These are phyloP conservation scores for Corapipo altera DNA, from an alignment of 2,113 vertebrate genomes.

Conservation along the genomic window DNA sequence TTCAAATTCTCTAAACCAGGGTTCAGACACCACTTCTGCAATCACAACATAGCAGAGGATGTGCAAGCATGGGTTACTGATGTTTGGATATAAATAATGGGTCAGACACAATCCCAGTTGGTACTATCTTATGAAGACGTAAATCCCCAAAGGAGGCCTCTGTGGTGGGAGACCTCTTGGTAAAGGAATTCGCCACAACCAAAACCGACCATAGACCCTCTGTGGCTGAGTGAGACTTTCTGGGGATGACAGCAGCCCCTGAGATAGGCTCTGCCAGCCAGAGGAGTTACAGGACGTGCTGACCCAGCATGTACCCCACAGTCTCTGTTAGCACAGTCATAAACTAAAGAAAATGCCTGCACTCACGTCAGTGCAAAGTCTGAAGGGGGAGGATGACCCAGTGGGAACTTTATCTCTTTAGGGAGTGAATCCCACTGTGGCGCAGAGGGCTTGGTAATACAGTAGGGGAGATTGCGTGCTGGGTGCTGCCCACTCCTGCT, in stretches of 20 bases:
- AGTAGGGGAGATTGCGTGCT: rapidly evolving
- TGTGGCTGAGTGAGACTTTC: background rate
- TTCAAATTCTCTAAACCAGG: background rate
- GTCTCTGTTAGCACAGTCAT: background rate
- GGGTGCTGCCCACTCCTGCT: background rate
- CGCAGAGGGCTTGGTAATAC: rapidly evolving
- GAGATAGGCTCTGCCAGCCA: rapidly evolving
- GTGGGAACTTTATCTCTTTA: background rate
- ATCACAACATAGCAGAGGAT: background rate
- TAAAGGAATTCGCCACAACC: background rate
- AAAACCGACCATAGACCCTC: rapidly evolving
- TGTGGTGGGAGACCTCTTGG: background rate
- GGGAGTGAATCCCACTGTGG: background rate
- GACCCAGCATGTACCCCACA: background rate
- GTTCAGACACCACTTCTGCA: background rate
- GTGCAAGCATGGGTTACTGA: background rate
- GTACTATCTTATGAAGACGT: background rate
- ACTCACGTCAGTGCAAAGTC: background rate
- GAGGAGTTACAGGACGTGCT: background rate
- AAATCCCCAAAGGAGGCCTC: background rate
- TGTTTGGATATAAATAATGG: background rate
- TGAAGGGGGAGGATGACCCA: background rate
- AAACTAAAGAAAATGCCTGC: background rate
- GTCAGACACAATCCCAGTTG: background rate
- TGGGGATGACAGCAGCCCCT: background rate